Base-by-base conservation (phyloP, 1,140 invertebrate species). In the Drosophila tani region DNA sequence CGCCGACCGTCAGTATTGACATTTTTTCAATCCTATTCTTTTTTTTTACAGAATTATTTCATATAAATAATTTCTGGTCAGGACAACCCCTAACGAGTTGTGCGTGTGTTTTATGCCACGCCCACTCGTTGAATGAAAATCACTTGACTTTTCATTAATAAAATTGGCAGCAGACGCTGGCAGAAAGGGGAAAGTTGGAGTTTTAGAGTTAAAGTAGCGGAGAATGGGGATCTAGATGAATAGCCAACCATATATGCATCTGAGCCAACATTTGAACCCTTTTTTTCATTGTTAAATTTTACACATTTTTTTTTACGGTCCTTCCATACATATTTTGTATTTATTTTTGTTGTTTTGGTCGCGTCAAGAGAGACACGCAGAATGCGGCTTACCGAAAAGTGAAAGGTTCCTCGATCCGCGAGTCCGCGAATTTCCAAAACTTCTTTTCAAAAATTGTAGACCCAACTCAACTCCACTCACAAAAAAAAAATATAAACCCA, bases 121-220 rank as follows among this genome's bases (percentile, higher is more conserved):
- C 84, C 84, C 84, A 80, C 55, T 55, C 38, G 53, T 43, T 62
- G 73, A 69, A 53, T 60, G 69, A 79, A 90, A 88, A 88, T 88
- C 84, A 88, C 84, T 88, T 88, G 84, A 88, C 81, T 88, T 88
- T 88, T 88, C 84, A 88, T 88, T 88, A 88, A 88, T 90, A 85
- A 90, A 88, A 79, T 88, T 84, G 85, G 74, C 64, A 88, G 84
- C 77, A 84, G 77, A 77, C 66, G 21, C 0, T 2, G 0, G 15
- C 12, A 14, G 45, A 43, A 41, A 45, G 70, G 29, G 68, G 11
- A 50, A n/a, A 45, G 17, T 60, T 60, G 35, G 67, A 67, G 66
- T 74, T 74, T 46, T 74, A 29, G 53, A 75, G 21, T 65, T 40
- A 8, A 14, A 0, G 19, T 1, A 55, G 21, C 14, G 35, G 12